phyloP scores from a whole-genome alignment of 2,113 vertebrate species.

The Parus major region DNA sequence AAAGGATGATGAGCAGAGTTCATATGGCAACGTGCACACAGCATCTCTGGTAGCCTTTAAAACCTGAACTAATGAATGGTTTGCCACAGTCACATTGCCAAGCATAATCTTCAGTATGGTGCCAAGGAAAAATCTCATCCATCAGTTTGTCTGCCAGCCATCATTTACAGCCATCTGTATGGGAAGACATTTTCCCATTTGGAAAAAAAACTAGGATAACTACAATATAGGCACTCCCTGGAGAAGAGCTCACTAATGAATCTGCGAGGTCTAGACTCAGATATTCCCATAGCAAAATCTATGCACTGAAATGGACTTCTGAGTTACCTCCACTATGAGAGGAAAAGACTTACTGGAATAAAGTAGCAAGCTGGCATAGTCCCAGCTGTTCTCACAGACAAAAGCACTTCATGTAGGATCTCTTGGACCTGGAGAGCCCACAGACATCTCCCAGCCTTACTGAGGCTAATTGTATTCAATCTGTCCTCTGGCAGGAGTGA shows the following conservation, averaged over 20 bases:
- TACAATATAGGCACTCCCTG: slow-evolving; percentile 11
- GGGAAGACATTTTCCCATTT: slow-evolving; percentile 20
- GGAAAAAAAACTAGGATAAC: slow-evolving; percentile 55
- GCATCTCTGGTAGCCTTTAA: slow-evolving; percentile 29
- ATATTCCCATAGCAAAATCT: background rate
- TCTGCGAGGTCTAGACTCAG: slow-evolving; percentile 9
- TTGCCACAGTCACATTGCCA: slow-evolving; percentile 18
- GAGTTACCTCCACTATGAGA: slow-evolving; percentile 8
- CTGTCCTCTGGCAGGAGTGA: background rate
- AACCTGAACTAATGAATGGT: slow-evolving; percentile 39
- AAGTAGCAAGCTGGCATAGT: background rate
- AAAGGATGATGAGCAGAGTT: background rate
- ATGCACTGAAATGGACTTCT: background rate
- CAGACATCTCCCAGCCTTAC: background rate
- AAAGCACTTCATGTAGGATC: slow-evolving; percentile 23
- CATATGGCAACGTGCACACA: background rate
- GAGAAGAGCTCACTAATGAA: slow-evolving; percentile 21
- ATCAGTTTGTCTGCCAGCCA: slow-evolving; percentile 59
- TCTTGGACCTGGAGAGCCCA: background rate
- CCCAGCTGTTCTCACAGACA: background rate
- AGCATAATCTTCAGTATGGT: background rate
- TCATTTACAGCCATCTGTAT: slow-evolving; percentile 61
- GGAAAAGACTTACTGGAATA: slow-evolving; percentile 20
- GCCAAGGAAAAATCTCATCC: slow-evolving; percentile 49
- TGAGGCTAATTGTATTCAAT: slow-evolving; percentile 27